Evolutionary conservation across 2,113 vertebrate species (phyloP).

Genomic region (Chionodraco myersi): DNA sequence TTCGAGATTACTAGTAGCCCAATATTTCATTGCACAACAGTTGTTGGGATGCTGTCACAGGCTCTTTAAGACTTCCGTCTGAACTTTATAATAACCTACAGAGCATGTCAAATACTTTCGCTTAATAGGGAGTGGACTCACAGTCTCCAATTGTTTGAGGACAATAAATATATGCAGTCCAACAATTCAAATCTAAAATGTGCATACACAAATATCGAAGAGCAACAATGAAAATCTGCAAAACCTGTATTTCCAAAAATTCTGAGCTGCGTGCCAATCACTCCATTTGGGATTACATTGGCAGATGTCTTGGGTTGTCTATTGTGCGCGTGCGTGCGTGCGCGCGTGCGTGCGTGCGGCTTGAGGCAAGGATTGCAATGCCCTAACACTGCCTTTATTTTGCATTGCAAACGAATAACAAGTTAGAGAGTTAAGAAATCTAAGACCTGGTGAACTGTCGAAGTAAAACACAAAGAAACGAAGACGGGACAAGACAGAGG

Average conservation of each 20-base stretch:
- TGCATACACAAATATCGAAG: conserved; percentile 8
- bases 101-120: no score
- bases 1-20: no score
- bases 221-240: conserved; percentile 41
- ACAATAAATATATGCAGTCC: conserved; percentile 4
- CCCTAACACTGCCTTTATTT: conserved; percentile 31
- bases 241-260: conserved; percentile 25
- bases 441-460: conserved; percentile 11
- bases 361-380: conserved; percentile 40
- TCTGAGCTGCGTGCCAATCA: conserved; percentile 57
- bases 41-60: no score
- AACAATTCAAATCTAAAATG: conserved; percentile 14
- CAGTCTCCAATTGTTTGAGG: not conserved
- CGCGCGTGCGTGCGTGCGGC: not conserved
- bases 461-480: conserved; percentile 11
- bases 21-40: no score
- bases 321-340: conserved; percentile 8
- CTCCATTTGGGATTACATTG: conserved; percentile 62
- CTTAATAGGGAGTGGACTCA: no score
- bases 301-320: conserved; percentile 42
- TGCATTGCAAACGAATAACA: conserved; percentile 23
- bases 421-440: conserved; percentile 34
- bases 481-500: conserved; percentile 4
- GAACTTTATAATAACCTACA: not conserved
- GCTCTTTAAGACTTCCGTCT: not conserved